Conservation (phyloP, 2,113 vertebrate species). For the Neotragus moschatus region DNA sequence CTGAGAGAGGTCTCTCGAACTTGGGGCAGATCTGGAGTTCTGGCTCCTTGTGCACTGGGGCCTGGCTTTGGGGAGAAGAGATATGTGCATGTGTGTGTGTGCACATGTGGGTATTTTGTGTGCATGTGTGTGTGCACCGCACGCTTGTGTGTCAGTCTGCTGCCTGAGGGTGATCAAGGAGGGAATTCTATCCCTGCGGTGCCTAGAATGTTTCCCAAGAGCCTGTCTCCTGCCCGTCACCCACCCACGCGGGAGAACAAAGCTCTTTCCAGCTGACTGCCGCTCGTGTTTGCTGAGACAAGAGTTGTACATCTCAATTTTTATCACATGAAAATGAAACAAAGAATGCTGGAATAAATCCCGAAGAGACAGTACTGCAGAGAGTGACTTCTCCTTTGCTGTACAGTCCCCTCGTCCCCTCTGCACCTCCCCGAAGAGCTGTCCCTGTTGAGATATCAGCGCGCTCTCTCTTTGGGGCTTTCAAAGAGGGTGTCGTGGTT, state of each 20-base stretch:
- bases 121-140: background rate
- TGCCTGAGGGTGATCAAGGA: background rate
- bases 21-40: background rate
- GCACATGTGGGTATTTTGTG: background rate
- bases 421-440: background rate
- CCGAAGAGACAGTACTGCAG: background rate
- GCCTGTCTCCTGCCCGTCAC: constrained; percentile 5
- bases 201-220: constrained; percentile 24
- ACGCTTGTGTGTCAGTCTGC: rapidly evolving
- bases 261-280: constrained; percentile 66
- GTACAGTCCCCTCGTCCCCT: background rate
- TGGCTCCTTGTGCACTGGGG: background rate
- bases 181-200: background rate
- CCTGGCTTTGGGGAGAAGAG: background rate
- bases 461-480: constrained; percentile 31
- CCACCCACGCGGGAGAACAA: constrained; percentile 50
- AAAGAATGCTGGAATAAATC: constrained; percentile 10
- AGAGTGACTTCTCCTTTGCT: background rate
- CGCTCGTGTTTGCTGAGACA: constrained; percentile 49
- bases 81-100: no score
- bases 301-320: constrained; percentile 73
- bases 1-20: background rate
- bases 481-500: constrained; percentile 44
- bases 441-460: constrained; percentile 13
- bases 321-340: constrained; percentile 69